A percentile compares a stretch with the other conserved stretches of the same genome.
Evolutionary conservation across 2,113 vertebrate species (phyloP).

Genomic region (Todiramphus saurophagus): DNA sequence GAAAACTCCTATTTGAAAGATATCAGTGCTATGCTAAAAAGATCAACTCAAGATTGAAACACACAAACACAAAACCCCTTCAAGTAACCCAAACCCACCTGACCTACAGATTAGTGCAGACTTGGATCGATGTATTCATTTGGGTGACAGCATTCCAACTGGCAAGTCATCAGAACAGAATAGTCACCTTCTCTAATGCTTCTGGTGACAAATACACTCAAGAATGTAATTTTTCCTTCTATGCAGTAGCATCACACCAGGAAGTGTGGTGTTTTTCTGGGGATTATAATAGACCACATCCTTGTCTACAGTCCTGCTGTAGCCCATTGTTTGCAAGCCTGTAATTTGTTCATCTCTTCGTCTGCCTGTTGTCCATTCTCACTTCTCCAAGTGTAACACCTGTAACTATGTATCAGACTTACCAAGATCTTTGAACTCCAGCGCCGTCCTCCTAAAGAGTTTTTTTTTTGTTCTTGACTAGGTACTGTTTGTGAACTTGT

Average conservation of each 20-base stretch:
- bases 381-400: background rate
- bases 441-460: background rate
- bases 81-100: background rate
- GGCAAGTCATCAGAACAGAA: background rate
- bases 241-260: slow-evolving; percentile 7
- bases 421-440: background rate
- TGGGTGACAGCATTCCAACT: background rate
- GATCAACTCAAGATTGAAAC: background rate
- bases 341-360: slow-evolving; percentile 17
- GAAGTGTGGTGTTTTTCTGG: slow-evolving; percentile 16
- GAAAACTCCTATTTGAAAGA: background rate
- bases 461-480: background rate
- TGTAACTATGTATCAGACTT: background rate
- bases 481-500: background rate
- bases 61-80: background rate
- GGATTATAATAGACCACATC: slow-evolving; percentile 21
- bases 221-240: slow-evolving; percentile 39
- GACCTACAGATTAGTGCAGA: background rate
- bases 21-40: background rate
- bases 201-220: slow-evolving; percentile 24
- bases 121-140: background rate
- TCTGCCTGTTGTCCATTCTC: background rate
- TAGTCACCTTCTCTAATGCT: slow-evolving; percentile 8
- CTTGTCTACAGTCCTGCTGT: slow-evolving; percentile 19
- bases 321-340: slow-evolving; percentile 17